Base-by-base conservation (phyloP, 2,888 invertebrate genomes). In the Proisotoma minuta region DNA sequence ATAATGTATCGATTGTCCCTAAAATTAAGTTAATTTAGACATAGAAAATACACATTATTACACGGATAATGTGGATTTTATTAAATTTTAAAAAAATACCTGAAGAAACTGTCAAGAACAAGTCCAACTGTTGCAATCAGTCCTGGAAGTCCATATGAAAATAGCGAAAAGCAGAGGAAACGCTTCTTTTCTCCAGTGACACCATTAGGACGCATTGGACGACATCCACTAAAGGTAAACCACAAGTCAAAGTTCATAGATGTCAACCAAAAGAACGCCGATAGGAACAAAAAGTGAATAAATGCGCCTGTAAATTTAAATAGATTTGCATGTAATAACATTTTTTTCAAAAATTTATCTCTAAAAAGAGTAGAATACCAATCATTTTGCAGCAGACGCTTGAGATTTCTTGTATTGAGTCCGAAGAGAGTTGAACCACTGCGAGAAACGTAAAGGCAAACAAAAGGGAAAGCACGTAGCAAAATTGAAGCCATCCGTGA, bases 221-320 rank as follows among this genome's bases (percentile, higher is more conserved):
- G 67, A 48, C 70, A 71, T 15, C 73, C 73, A 62, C 72, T 72
- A 80, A 89, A 89, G 22, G 91, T 91, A 91, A 91, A 91, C 90
- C 91, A 92, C 78, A 92, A 90, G 81, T 92, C 92, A 82, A 91
- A 91, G 79, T 91, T 92, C 91, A 92, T 91, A 67, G 91, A 90
- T 79, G 91, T 92, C 53, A 92, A 84, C 92, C 92, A 92, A 79
- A 91, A 91, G 83, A 92, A 92, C 65, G 91, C 90, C 29, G 91
- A 87, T 78, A 92, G 82, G 79, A 91, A 91, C 79, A 88, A 85
- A 82, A 91, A 91, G 77, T 91, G 91, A 84, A 91, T 89, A 75
- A 85, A 81, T 73, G 88, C 86, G 67, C 91, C 91, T 86, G 84
- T 72, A 83, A 84, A 47, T n/a, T 22, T 22, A 8, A 4, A 8